Percentiles rank a stretch among this genome's conserved stretches.
These are phyloP conservation scores for Muschampia staudingeri DNA, from an alignment of 2,888 invertebrate species.

Conservation along the genomic window DNA sequence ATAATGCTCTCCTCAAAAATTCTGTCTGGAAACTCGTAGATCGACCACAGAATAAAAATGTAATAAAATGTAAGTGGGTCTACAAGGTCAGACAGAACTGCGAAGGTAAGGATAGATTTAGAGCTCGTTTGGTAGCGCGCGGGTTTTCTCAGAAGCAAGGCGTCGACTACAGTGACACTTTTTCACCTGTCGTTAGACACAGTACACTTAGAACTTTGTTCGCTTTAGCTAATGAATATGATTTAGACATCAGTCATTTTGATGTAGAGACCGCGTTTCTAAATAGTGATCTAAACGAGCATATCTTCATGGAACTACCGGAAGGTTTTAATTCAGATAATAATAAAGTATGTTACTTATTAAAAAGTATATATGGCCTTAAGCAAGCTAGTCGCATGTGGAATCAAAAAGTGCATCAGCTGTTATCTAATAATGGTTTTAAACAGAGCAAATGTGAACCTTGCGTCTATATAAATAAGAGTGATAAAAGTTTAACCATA, in stretches of 20 bases:
- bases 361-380: constrained; percentile 5
- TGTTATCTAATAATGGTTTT: not conserved
- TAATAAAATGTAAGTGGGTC: constrained; percentile 20
- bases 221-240: not conserved
- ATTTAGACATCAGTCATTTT: not conserved
- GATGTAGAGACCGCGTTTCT: constrained; percentile 7
- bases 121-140: not conserved
- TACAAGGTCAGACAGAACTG: constrained; percentile 1
- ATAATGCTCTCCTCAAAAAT: constrained; percentile 21
- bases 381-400: constrained; percentile 5
- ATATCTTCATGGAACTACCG: constrained; percentile 5
- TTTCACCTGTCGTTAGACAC: not conserved
- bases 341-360: not conserved
- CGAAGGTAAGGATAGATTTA: constrained; percentile 8
- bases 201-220: constrained; percentile 5
- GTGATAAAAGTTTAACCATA: constrained; percentile 5
- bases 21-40: constrained; percentile 17
- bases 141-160: not conserved
- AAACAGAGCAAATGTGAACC: constrained; percentile 5
- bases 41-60: constrained; percentile 22
- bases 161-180: not conserved
- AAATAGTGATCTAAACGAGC: constrained; percentile 8
- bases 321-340: constrained; percentile 1
- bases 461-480: not conserved
- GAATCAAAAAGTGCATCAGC: constrained; percentile 4